Evolutionary conservation across 2,888 invertebrate species (phyloP).

Genomic region (Drosophila bunnanda): DNA sequence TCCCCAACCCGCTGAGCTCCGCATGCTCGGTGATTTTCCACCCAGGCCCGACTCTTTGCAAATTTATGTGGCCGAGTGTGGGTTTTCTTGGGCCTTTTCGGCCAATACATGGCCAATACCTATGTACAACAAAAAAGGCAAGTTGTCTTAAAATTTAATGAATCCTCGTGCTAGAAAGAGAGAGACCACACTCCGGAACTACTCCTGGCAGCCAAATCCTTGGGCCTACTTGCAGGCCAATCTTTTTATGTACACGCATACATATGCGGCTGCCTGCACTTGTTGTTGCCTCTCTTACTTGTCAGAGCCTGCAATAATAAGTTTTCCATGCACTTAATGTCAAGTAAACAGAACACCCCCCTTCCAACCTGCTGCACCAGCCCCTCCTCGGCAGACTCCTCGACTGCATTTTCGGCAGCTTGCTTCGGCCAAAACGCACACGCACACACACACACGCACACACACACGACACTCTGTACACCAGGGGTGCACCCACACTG

Average conservation of each 20-base stretch:
- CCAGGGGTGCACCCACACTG: conserved; percentile 17
- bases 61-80: conserved; percentile 60
- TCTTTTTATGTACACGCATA: conserved; percentile 65
- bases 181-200: conserved; percentile 31
- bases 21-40: conserved; percentile 34
- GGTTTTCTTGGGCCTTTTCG: conserved; percentile 76
- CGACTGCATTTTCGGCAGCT: conserved; percentile 55
- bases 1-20: neutral
- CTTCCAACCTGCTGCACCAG: too few species aligned
- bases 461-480: conserved; percentile 13
- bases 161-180: conserved; percentile 54
- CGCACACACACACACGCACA: conserved; percentile 18
- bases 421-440: conserved; percentile 36
- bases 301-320: conserved; percentile 79
- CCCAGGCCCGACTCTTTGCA: conserved; percentile 45
- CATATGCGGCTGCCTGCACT: conserved; percentile 9
- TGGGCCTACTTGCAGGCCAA: conserved; percentile 47
- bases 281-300: conserved; percentile 70
- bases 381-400: conserved; percentile 14
- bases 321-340: conserved; percentile 79
- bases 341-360: conserved; percentile 71
- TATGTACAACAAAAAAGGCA: conserved; percentile 73
- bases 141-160: conserved; percentile 81
- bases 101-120: conserved; percentile 58
- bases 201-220: conserved; percentile 38